Conservation (phyloP, 2,888 invertebrate species). For the Hypolimnas misippus region DNA sequence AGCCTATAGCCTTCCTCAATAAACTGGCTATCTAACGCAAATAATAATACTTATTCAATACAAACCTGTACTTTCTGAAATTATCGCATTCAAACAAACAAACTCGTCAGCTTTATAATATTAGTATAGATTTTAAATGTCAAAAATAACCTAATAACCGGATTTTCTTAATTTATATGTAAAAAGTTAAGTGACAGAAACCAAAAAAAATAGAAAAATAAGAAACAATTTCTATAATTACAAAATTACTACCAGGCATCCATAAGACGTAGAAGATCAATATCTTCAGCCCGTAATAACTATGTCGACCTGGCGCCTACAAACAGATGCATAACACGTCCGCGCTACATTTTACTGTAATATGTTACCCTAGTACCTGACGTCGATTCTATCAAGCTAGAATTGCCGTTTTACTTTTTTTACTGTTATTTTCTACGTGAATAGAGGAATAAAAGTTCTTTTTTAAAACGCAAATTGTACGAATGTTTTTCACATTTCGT, state of each 20-base stretch:
- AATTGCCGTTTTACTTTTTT: not conserved
- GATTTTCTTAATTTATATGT: no score
- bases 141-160: no score
- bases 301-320: conserved; percentile 3
- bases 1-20: no score
- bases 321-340: conserved; percentile 22
- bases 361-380: conserved; percentile 20
- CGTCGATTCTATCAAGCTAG: conserved; percentile 7
- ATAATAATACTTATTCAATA: no score
- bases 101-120: no score
- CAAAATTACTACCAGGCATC: not conserved
- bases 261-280: conserved; percentile 3
- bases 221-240: not conserved
- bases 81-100: no score
- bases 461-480: no score
- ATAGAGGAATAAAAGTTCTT: no score
- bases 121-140: no score
- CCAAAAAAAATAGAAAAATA: not conserved
- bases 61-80: no score
- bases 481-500: no score
- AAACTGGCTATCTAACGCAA: no score
- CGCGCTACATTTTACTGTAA: conserved; percentile 23
- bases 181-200: not conserved
- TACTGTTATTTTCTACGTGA: not conserved
- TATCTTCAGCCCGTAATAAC: not conserved